Conservation (phyloP, 1,140 invertebrate genomes). For the Caenorhabditis briggsae region DNA sequence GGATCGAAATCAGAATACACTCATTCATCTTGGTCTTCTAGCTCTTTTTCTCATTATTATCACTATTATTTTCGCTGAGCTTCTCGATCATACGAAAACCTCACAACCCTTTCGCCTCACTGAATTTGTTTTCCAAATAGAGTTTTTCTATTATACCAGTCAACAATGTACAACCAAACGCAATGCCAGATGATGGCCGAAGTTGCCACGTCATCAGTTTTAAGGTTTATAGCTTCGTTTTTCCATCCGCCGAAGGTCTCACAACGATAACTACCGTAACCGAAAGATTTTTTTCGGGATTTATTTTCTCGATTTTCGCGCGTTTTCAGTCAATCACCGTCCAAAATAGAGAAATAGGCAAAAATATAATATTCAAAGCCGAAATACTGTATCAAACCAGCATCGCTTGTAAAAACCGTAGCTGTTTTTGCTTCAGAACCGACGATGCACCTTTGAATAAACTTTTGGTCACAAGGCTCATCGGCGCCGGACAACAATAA, state of each 20-base stretch:
- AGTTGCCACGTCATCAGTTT: slow-evolving; percentile 3
- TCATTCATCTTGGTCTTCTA: not conserved
- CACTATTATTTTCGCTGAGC: not conserved
- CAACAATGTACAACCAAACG: slow-evolving; percentile 8
- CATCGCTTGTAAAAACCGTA: too few relatives aligned
- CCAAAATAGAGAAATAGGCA: not conserved
- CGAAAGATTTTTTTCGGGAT: not conserved
- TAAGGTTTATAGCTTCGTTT: slow-evolving; percentile 14
- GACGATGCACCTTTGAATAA: too few relatives aligned
- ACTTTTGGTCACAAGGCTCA: too few relatives aligned
- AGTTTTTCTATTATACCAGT: not conserved
- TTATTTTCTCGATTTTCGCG: too few relatives aligned
- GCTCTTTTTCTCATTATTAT: not conserved
- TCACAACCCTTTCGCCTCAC: not conserved
- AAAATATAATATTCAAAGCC: too few relatives aligned
- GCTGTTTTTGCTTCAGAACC: too few relatives aligned
- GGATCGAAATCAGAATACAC: not conserved
- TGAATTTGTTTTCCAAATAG: not conserved
- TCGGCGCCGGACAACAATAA: too few relatives aligned
- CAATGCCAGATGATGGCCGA: not conserved
- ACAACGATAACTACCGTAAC: not conserved
- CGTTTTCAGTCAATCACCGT: too few relatives aligned
- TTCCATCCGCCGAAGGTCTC: too few relatives aligned
- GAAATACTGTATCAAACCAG: too few relatives aligned
- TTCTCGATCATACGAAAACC: not conserved